Base-by-base conservation (phyloP, 2,888 invertebrate genomes). In the Tenthredo notha region DNA sequence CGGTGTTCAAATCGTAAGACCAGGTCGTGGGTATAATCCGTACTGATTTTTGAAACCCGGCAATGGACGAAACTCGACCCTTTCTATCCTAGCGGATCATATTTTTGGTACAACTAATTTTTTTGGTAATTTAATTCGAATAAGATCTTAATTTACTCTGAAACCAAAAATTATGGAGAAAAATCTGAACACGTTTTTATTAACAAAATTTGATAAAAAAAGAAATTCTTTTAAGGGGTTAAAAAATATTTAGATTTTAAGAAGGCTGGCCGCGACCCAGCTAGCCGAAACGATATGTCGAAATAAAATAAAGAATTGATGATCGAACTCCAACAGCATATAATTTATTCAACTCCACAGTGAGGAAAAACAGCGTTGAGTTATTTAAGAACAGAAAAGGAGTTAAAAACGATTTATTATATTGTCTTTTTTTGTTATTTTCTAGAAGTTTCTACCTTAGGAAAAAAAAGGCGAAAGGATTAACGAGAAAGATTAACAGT, bases 291-390 rank as follows among this genome's bases (percentile, higher is more conserved):
- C 50, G 18, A 50, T 18, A 50, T 18, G 18, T 18, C 18, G 54
- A 54, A 54, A 54, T 54, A n/a, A 54, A 54, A n/a, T 54, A 54
- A 54, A 54, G 54, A 54, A 54, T 54, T 54, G n/a, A 54, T 54
- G 54, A 54, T 54, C 54, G 54, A 54, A n/a, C 54, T 54, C 54
- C n/a, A n/a, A 54, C 7, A 54, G 54, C 7, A 10, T n/a, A 54
- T 54, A 54, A 54, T 54, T 54, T n/a, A 54, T 54, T 54, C 54
- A 54, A 54, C n/a, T 54, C 10, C 7, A 6, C 54, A n/a, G n/a
- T n/a, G 7, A n/a, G n/a, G 54, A n/a, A 18, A 18, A 54, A 54
- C n/a, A 54, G 54, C 7, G n/a, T 7, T n/a, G 3, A n/a, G 18
- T n/a, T 54, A 54, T 54, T n/a, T n/a, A 54, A n/a, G 5, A n/a